A percentile compares a stretch with the other conserved stretches of the same genome.
Conservation (phyloP, 1,140 invertebrate species). For the Drosophila ogumai region DNA sequence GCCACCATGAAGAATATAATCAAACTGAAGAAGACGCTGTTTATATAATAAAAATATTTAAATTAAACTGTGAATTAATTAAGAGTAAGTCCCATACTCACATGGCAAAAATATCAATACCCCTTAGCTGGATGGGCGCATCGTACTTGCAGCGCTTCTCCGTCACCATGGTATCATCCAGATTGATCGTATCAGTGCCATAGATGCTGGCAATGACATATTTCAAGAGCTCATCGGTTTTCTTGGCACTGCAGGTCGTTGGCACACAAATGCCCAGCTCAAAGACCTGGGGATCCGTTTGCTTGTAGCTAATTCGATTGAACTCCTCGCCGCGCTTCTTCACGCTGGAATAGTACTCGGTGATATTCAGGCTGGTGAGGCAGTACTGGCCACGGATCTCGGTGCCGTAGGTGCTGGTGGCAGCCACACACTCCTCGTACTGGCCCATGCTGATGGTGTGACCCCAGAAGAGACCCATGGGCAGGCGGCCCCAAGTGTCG, state of each 20-base stretch:
- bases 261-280: constrained; percentile 77
- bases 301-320: constrained; percentile 66
- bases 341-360: constrained; percentile 53
- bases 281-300: constrained; percentile 63
- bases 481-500: constrained; percentile 80
- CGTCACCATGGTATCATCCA: constrained; percentile 29
- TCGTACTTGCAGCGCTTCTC: constrained; percentile 71
- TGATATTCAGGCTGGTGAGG: constrained; percentile 67
- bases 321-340: constrained; percentile 56
- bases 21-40: constrained; percentile 68
- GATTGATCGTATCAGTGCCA: constrained; percentile 35
- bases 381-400: constrained; percentile 74
- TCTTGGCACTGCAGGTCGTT: constrained; percentile 55
- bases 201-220: constrained; percentile 50
- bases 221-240: constrained; percentile 60
- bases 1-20: constrained; percentile 69
- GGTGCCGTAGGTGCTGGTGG: constrained; percentile 43
- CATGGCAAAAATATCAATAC: constrained; percentile 80
- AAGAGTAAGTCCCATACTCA: constrained; percentile 29
- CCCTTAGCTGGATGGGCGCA: constrained; percentile 66
- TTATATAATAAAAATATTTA: too few relatives aligned
- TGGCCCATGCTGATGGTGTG: constrained; percentile 77
- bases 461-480: constrained; percentile 77
- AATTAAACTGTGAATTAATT: too few relatives aligned
- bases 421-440: constrained; percentile 80